These are phyloP conservation scores for Mionectes macconnelli DNA, from an alignment of 2,113 vertebrate species.

Conservation along the genomic window DNA sequence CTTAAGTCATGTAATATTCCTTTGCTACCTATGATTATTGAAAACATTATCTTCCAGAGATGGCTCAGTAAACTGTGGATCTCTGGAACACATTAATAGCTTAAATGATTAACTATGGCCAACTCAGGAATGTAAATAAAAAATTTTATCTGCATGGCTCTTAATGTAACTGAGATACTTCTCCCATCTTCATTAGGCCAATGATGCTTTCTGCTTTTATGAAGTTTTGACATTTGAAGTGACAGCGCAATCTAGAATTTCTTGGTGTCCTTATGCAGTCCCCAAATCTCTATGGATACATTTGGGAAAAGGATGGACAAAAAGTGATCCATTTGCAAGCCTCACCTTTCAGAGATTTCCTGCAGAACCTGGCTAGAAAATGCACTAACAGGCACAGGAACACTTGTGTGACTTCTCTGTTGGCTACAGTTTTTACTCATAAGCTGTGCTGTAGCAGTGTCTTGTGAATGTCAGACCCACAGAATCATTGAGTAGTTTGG, in stretches of 20 bases:
- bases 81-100: neutral
- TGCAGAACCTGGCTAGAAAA: neutral
- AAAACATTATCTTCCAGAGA: neutral
- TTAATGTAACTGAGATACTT: neutral
- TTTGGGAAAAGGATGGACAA: neutral
- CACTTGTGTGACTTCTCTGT: fast-evolving
- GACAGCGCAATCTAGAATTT: neutral
- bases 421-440: neutral
- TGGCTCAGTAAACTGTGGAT: neutral
- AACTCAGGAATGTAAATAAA: neutral
- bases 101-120: neutral
- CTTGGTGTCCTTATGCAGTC: neutral
- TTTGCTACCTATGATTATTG: neutral
- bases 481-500: neutral
- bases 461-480: neutral
- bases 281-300: fast-evolving
- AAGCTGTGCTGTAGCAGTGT: neutral
- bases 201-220: neutral
- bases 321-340: neutral
- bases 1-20: neutral
- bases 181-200: neutral
- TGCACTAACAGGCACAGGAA: neutral
- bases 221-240: neutral
- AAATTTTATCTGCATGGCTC: neutral
- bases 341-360: neutral